Percentiles rank a stretch among this genome's conserved stretches.
phyloP scores from a whole-genome alignment of 2,888 invertebrate species.

The Agrilus cyanescens region DNA sequence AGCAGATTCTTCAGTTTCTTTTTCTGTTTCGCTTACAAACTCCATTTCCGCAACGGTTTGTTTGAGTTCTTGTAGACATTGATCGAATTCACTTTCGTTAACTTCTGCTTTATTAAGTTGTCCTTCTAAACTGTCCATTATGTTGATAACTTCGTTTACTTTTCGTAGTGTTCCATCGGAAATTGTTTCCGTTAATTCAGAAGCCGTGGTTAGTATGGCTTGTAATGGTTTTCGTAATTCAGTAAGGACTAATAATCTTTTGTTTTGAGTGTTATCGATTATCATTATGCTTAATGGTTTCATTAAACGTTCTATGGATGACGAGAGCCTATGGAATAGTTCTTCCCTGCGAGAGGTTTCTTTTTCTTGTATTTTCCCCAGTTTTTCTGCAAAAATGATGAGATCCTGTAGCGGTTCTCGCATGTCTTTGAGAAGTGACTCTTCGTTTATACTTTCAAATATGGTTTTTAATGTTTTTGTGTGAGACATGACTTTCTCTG shows the following conservation, averaged over 20 bases:
- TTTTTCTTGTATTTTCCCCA: constrained; percentile 25
- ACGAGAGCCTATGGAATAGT: too few relatives aligned
- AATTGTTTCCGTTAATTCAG: constrained; percentile 1
- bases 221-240: constrained; percentile 26
- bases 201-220: constrained; percentile 20
- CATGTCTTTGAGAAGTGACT: constrained; percentile 31
- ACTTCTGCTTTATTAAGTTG: too few relatives aligned
- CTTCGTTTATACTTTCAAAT: constrained; percentile 29
- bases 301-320: too few relatives aligned
- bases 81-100: constrained; percentile 9
- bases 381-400: constrained; percentile 14
- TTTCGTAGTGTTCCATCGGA: too few relatives aligned
- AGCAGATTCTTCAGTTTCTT: constrained; percentile 1
- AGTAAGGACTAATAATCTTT: constrained; percentile 15
- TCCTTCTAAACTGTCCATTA: neutral
- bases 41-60: constrained; percentile 13
- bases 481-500: neutral
- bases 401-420: constrained; percentile 34
- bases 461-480: constrained; percentile 1
- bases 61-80: constrained; percentile 20
- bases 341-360: constrained; percentile 6
- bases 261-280: neutral
- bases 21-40: constrained; percentile 11
- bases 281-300: too few relatives aligned
- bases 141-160: neutral